phyloP scores from a whole-genome alignment of 2,113 vertebrate species.

The Alectura lathami region DNA sequence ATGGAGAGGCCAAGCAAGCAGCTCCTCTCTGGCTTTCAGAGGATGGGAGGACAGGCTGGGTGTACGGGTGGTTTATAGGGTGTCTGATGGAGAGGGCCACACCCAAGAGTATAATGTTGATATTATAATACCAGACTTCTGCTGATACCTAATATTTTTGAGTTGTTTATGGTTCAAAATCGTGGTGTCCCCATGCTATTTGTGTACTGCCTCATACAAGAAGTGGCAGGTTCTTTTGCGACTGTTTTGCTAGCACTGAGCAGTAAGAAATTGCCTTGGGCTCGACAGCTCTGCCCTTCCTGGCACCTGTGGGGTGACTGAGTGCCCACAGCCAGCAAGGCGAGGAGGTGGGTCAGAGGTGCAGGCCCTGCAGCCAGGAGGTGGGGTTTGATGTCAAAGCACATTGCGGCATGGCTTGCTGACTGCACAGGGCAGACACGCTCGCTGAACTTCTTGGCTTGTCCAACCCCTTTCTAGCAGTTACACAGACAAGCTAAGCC shows the following conservation, averaged over 20 bases:
- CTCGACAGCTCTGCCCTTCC: neutral
- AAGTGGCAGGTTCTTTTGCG: neutral
- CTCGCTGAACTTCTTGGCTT: accelerated
- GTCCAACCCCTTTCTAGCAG: neutral
- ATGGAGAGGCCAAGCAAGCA: neutral
- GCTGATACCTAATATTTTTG: neutral
- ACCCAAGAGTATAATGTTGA: neutral
- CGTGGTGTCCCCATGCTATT: accelerated
- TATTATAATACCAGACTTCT: neutral
- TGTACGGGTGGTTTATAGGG: neutral
- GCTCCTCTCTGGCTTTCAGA: neutral
- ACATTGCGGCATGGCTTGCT: accelerated
- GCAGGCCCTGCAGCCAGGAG: neutral
- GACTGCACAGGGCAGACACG: accelerated
- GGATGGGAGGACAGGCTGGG: neutral
- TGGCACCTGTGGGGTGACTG: neutral
- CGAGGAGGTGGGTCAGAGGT: neutral
- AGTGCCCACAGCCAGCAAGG: accelerated
- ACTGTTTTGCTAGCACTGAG: neutral
- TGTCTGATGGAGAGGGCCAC: neutral
- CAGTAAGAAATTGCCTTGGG: neutral
- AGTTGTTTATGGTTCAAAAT: neutral
- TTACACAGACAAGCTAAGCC: accelerated
- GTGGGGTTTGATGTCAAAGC: neutral
- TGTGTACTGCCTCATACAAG: neutral